Evolutionary conservation across 2,888 invertebrate genomes (phyloP).

Genomic region (Crematogaster levior): DNA sequence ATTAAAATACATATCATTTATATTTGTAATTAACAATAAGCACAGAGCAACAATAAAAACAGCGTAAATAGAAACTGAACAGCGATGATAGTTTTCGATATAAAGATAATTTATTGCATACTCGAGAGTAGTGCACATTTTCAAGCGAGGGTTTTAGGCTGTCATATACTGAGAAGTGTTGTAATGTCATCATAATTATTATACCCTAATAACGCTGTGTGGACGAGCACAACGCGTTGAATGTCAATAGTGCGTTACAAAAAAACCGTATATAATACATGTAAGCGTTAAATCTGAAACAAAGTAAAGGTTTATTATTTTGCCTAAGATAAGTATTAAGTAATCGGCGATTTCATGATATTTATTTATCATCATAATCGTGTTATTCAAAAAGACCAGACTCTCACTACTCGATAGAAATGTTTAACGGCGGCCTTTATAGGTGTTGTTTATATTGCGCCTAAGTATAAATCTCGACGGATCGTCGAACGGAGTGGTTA

Average conservation of each 20-base stretch:
- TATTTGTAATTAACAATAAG: constrained; percentile 48
- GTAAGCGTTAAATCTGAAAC: too few species aligned
- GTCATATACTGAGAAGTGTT: constrained; percentile 41
- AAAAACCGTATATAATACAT: too few species aligned
- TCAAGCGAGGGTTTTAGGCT: constrained; percentile 37
- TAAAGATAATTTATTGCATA: constrained; percentile 40
- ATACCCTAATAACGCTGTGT: constrained; percentile 37
- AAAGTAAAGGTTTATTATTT: too few species aligned
- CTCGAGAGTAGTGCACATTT: neutral
- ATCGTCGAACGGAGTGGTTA: constrained; percentile 62
- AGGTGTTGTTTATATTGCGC: neutral
- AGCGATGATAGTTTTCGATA: constrained; percentile 49
- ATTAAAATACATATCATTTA: constrained; percentile 13
- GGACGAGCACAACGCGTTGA: constrained; percentile 28
- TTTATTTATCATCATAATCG: neutral
- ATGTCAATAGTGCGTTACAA: constrained; percentile 21
- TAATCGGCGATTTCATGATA: neutral
- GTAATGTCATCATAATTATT: constrained; percentile 60
- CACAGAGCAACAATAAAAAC: too few species aligned
- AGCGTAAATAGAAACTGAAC: constrained; percentile 40
- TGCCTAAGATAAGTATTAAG: neutral
- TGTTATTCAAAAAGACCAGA: neutral
- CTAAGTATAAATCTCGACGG: constrained; percentile 63
- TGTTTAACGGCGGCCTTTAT: neutral
- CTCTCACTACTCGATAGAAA: neutral